Conservation (phyloP, 2,797 vertebrate species). For the Clarias pachynema region DNA sequence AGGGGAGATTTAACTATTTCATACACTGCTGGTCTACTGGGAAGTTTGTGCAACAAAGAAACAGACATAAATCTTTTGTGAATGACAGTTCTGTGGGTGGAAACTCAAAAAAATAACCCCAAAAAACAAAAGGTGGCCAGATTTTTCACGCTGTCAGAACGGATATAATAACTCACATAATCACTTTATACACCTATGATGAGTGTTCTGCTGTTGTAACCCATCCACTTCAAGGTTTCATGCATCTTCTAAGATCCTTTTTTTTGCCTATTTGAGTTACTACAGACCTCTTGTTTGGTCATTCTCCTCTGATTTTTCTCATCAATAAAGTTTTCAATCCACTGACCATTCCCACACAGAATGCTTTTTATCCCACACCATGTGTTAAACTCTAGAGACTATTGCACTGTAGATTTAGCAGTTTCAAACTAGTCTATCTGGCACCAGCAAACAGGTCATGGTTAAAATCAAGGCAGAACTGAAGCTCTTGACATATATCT, state of each 20-base stretch:
- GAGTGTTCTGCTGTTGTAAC: background rate
- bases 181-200: too few species aligned
- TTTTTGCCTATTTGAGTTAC: too few species aligned
- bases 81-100: too few species aligned
- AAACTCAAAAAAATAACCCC: too few species aligned
- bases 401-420: background rate
- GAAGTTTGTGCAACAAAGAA: background rate
- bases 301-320: too few species aligned
- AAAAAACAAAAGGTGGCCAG: too few species aligned
- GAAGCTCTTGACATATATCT: background rate
- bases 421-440: background rate
- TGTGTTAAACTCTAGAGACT: background rate
- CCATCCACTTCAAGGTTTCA: background rate
- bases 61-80: too few species aligned
- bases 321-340: too few species aligned
- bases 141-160: too few species aligned
- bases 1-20: background rate
- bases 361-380: background rate
- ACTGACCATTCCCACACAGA: background rate
- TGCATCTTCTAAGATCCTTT: too few species aligned
- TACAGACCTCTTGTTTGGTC: too few species aligned
- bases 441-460: background rate
- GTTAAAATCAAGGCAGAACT: background rate
- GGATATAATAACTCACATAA: too few species aligned
- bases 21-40: background rate